Evolutionary conservation across 2,888 invertebrate species (phyloP).

Genomic region (Phyllotreta cruciferae): DNA sequence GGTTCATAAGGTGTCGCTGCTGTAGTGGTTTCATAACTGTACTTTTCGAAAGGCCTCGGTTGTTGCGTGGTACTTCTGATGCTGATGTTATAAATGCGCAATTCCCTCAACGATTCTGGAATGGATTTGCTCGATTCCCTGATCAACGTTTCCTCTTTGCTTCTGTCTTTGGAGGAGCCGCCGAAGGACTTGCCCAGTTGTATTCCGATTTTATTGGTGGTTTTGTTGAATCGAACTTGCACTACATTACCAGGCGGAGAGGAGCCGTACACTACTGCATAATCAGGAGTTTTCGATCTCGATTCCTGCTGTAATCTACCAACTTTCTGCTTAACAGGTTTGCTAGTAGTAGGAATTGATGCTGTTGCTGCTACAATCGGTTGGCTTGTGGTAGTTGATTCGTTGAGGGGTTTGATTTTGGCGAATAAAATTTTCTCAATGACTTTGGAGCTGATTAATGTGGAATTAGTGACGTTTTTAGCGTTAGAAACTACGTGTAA

Average conservation of each 20-base stretch:
- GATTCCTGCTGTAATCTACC: neutral
- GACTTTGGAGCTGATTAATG: slow-evolving; percentile 18
- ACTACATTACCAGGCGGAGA: slow-evolving; percentile 48
- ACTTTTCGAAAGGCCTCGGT: slow-evolving; percentile 48
- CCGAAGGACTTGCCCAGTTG: slow-evolving; percentile 42
- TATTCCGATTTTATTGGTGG: slow-evolving; percentile 40
- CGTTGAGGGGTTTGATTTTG: slow-evolving; percentile 27
- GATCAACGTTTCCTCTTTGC: slow-evolving; percentile 19
- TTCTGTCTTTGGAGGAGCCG: neutral
- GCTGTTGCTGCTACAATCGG: slow-evolving; percentile 11
- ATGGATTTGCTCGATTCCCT: slow-evolving; percentile 19
- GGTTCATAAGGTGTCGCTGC: neutral
- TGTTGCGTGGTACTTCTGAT: slow-evolving; percentile 31
- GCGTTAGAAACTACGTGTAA: slow-evolving; percentile 17
- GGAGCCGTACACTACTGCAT: slow-evolving; percentile 59
- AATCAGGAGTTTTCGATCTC: slow-evolving; percentile 57
- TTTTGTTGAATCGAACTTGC: slow-evolving; percentile 43
- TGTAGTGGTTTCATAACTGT: slow-evolving; percentile 10
- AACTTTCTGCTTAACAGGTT: neutral
- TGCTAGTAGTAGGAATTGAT: neutral
- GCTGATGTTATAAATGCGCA: slow-evolving; percentile 13
- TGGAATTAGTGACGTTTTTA: slow-evolving; percentile 19
- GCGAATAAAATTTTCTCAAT: slow-evolving; percentile 25
- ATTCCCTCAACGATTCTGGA: slow-evolving; percentile 22
- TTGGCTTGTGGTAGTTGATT: slow-evolving; percentile 19